Evolutionary conservation across 2,113 vertebrate genomes (phyloP).

Genomic region (Eptesicus fuscus): DNA sequence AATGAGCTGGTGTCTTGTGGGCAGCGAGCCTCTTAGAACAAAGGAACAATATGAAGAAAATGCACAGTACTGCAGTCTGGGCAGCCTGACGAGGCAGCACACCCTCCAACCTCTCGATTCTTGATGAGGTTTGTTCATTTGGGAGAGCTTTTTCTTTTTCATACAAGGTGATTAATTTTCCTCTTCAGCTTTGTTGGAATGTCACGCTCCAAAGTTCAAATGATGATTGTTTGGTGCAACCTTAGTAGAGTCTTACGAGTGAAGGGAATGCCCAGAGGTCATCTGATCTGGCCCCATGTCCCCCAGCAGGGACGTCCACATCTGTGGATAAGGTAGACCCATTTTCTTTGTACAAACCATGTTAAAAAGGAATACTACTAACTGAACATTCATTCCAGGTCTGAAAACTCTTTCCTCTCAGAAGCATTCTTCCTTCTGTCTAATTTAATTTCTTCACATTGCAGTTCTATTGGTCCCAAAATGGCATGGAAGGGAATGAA

Average conservation of each 20-base stretch:
- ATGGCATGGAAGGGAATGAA: not conserved
- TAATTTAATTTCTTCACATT: not conserved
- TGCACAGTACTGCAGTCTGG: not conserved
- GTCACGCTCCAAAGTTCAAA: not conserved
- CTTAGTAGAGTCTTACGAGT: not conserved
- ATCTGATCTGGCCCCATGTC: not conserved
- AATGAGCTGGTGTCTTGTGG: conserved; percentile 21
- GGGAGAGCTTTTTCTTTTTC: not conserved
- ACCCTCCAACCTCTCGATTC: not conserved
- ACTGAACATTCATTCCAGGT: not conserved
- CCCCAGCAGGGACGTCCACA: not conserved
- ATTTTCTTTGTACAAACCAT: not conserved
- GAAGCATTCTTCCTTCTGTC: not conserved
- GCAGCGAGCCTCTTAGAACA: not conserved
- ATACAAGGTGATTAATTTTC: conserved; percentile 20
- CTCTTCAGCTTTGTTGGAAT: not conserved
- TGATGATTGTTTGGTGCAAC: not conserved
- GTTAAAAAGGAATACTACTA: not conserved
- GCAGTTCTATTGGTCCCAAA: not conserved
- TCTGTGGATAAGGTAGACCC: not conserved
- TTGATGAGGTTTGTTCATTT: not conserved
- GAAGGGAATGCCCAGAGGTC: not conserved
- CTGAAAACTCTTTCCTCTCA: not conserved
- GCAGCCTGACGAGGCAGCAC: not conserved
- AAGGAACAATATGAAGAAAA: conserved; percentile 27